phyloP scores from a whole-genome alignment of 2,888 invertebrate genomes.

The Mimachlamys varia region DNA sequence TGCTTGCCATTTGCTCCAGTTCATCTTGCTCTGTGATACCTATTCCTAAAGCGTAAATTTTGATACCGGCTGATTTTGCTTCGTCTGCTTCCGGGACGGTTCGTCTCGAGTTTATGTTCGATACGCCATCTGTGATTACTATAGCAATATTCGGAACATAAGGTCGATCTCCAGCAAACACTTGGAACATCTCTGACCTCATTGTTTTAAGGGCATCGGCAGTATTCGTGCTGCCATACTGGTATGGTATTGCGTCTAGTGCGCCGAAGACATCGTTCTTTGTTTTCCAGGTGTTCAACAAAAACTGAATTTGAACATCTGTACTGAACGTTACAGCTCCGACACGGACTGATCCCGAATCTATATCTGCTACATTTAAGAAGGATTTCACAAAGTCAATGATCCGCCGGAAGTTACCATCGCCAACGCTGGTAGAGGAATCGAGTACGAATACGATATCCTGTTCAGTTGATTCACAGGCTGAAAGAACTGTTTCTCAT shows the following conservation, averaged over 20 bases:
- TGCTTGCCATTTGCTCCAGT: constrained; percentile 60
- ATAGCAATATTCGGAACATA: constrained; percentile 67
- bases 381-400: constrained; percentile 64
- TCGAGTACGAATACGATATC: constrained; percentile 67
- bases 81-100: constrained; percentile 60
- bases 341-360: constrained; percentile 58
- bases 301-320: constrained; percentile 62
- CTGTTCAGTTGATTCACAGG: constrained; percentile 53
- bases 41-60: constrained; percentile 65
- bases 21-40: constrained; percentile 60
- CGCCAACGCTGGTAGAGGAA: constrained; percentile 71
- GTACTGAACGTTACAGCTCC: constrained; percentile 67
- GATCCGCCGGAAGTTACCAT: constrained; percentile 65
- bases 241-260: constrained; percentile 58
- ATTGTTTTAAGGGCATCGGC: constrained; percentile 65
- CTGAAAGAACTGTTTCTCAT: constrained; percentile 44
- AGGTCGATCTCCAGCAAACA: constrained; percentile 66
- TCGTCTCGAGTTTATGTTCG: constrained; percentile 66
- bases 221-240: constrained; percentile 71
- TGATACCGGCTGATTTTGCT: constrained; percentile 55
- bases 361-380: constrained; percentile 58
- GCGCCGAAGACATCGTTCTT: constrained; percentile 58
- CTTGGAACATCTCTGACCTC: constrained; percentile 65
- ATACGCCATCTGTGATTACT: constrained; percentile 72
- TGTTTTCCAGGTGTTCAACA: constrained; percentile 63